Evolutionary conservation across 2,888 invertebrate genomes (phyloP).

Genomic region (Drosophila nigricruria): DNA sequence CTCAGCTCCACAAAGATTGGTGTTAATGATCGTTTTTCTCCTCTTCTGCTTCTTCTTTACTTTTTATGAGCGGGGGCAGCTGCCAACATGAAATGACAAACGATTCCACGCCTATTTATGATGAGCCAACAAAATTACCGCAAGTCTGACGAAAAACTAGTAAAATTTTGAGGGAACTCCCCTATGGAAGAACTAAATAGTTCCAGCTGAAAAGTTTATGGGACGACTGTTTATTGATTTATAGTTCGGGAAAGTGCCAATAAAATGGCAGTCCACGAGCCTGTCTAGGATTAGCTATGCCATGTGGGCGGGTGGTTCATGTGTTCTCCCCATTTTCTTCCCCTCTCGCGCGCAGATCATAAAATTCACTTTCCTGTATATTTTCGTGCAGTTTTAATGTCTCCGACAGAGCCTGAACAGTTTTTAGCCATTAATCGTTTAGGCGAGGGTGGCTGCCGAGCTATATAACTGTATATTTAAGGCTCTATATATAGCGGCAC

Average conservation of each 20-base stretch:
- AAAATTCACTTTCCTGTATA: constrained; percentile 70
- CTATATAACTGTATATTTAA: constrained; percentile 40
- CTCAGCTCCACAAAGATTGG: constrained; percentile 35
- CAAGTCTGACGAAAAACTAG: constrained; percentile 19
- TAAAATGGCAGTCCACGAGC: constrained; percentile 58
- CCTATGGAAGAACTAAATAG: constrained; percentile 16
- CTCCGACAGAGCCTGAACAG: constrained; percentile 23
- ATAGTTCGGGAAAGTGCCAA: constrained; percentile 78
- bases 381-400: constrained; percentile 69
- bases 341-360: constrained; percentile 33
- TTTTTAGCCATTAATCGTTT: constrained; percentile 69
- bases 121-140: constrained; percentile 39
- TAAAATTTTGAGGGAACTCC: constrained; percentile 22
- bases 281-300: constrained; percentile 46
- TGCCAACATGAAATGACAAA: constrained; percentile 47
- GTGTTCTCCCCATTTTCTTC: constrained; percentile 7
- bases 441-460: constrained; percentile 53
- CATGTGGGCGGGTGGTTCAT: neutral
- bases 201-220: constrained; percentile 68
- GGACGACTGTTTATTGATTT: constrained; percentile 82
- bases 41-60: neutral
- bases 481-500: constrained; percentile 57
- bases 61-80: constrained; percentile 32
- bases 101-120: constrained; percentile 33
- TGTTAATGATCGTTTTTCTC: constrained; percentile 48